These are phyloP conservation scores for Drosophila meridiana DNA, from an alignment of 2,888 invertebrate species.

Conservation along the genomic window DNA sequence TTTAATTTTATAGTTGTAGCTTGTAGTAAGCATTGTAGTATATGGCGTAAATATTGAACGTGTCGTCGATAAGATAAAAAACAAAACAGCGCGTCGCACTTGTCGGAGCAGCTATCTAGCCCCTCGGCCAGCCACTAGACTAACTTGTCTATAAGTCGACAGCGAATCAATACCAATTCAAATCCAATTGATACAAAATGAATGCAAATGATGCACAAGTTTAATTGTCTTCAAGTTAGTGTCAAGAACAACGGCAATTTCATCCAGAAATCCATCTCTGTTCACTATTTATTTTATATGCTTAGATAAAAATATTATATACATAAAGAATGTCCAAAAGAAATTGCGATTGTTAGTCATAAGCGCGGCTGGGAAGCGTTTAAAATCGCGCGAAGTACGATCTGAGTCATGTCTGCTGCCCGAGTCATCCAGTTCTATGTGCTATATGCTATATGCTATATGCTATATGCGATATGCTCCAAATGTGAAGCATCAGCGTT, in stretches of 20 bases:
- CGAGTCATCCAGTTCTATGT: conserved; percentile 15
- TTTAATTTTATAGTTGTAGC: conserved; percentile 2
- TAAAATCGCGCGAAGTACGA: conserved; percentile 21
- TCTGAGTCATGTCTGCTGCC: conserved; percentile 37
- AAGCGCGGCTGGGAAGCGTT: conserved; percentile 11
- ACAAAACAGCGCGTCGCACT: conserved; percentile 35
- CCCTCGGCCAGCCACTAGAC: not conserved
- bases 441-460: conserved; percentile 12
- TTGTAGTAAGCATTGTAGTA: conserved; percentile 27
- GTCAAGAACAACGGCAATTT: not conserved
- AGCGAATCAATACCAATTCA: not conserved
- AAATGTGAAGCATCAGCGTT: conserved; percentile 35
- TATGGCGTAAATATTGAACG: conserved; percentile 54
- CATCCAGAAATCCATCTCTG: not conserved
- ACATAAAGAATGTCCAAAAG: not conserved
- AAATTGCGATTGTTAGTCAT: conserved; percentile 10
- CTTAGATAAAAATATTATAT: not conserved
- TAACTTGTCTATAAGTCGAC: not conserved
- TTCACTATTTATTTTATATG: not conserved
- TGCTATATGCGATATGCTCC: conserved; percentile 19
- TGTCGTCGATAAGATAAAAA: conserved; percentile 67
- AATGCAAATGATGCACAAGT: not conserved
- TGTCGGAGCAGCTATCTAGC: not conserved
- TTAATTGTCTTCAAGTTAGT: not conserved
- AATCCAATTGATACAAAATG: not conserved